Evolutionary conservation across 1,140 invertebrate species (phyloP).

Genomic region (Chymomyza costata): DNA sequence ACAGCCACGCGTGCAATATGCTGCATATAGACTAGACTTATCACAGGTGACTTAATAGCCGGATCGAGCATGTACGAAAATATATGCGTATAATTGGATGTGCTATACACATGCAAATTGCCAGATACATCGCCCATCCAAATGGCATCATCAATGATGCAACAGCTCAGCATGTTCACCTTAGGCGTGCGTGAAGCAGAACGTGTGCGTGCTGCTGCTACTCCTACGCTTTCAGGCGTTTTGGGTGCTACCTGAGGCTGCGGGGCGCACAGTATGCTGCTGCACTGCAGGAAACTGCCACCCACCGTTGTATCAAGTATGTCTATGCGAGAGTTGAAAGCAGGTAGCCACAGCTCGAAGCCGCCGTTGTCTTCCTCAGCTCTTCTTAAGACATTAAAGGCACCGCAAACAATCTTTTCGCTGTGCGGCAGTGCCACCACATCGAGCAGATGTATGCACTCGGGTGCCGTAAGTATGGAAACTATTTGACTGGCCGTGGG

Average conservation of each 20-base stretch:
- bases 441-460: slow-evolving; percentile 92
- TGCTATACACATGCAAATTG: slow-evolving; percentile 85
- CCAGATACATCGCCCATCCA: slow-evolving; percentile 92
- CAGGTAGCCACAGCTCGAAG: slow-evolving; percentile 83
- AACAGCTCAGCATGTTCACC: slow-evolving; percentile 75
- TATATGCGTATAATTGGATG: slow-evolving; percentile 77
- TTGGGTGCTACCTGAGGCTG: slow-evolving; percentile 50
- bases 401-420: slow-evolving; percentile 77
- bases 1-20: slow-evolving; percentile 83
- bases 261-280: slow-evolving; percentile 56
- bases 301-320: slow-evolving; percentile 79
- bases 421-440: slow-evolving; percentile 82
- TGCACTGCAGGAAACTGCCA: slow-evolving; percentile 73
- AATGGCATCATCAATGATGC: slow-evolving; percentile 81
- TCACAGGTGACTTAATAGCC: slow-evolving; percentile 78
- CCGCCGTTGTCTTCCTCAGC: slow-evolving; percentile 56
- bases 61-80: slow-evolving; percentile 78
- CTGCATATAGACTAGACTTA: slow-evolving; percentile 81
- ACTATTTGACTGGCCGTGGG: slow-evolving; percentile 96
- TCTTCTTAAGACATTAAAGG: slow-evolving; percentile 27
- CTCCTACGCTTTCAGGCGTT: slow-evolving; percentile 38
- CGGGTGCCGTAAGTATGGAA: slow-evolving; percentile 91
- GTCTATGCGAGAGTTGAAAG: slow-evolving; percentile 83
- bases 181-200: slow-evolving; percentile 54
- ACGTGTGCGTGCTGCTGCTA: slow-evolving; percentile 36